Conservation (phyloP, 2,888 invertebrate species). For the Pimpla rufipes region DNA sequence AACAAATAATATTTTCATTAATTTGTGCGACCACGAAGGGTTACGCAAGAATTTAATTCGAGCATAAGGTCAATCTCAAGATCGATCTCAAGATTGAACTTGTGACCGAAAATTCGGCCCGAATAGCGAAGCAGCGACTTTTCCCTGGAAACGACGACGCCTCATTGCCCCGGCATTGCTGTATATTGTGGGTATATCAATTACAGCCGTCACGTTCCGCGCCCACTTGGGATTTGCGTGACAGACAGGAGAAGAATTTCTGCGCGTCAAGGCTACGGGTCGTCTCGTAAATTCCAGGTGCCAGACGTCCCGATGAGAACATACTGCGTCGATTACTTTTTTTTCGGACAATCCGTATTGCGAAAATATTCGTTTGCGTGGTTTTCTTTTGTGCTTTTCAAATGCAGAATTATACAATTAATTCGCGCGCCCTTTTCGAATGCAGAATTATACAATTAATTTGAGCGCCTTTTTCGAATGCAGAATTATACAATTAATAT, state of each 20-base stretch:
- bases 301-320: conserved; percentile 16
- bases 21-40: too few relatives aligned
- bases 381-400: neutral
- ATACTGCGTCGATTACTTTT: conserved; percentile 12
- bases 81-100: too few relatives aligned
- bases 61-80: too few relatives aligned
- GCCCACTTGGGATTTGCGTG: conserved; percentile 44
- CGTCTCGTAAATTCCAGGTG: conserved; percentile 23
- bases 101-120: too few relatives aligned
- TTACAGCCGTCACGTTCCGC: conserved; percentile 28
- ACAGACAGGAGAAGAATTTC: conserved; percentile 33
- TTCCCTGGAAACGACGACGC: conserved; percentile 2
- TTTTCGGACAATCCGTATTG: too few relatives aligned
- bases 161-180: conserved; percentile 12
- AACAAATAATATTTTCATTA: too few relatives aligned
- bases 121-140: neutral
- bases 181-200: conserved; percentile 38
- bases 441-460: too few relatives aligned
- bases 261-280: conserved; percentile 49
- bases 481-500: too few relatives aligned
- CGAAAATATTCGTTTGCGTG: neutral
- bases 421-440: too few relatives aligned
- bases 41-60: too few relatives aligned
- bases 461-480: too few relatives aligned
- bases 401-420: too few relatives aligned